Base-by-base conservation (phyloP, 2,113 vertebrate genomes). In the Cyprinodon tularosa region DNA sequence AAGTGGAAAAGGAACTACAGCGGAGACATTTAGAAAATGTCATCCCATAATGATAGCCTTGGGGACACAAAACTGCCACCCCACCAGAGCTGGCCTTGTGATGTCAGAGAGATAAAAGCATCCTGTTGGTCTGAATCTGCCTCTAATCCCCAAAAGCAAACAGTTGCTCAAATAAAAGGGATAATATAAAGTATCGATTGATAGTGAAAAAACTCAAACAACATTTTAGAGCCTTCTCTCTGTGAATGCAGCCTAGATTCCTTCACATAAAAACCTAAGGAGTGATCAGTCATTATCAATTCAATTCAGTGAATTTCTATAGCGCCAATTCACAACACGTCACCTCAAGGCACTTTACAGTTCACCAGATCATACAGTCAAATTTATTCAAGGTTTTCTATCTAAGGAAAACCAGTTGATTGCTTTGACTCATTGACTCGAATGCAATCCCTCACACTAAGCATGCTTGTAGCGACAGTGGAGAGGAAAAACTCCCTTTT, bases 11-110 rank as follows among this genome's bases (percentile, higher is more conserved):
- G 65, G 62, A 61, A 73, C 73, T 72, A 71, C 42, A 42, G 50
- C 39, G 68, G 47, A 86, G 84, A 88, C 82, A 74, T 88, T 88
- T 74, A 14, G 60, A 89, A 89, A 90, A 88, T 87, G 82, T 78
- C 87, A 75, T 88, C 80, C 71, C 66, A 68, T 82, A 89, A 84
- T 78, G 65, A 62, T 84, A 53, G 86, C 86, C 80, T 53, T 44
- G 38, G 86, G 81, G 88, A 90, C 70, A 83, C 82, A 69, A 77
- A 86, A 90, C 74, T 79, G 90, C 91, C 87, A 89, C 86, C 90
- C 90, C 86, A 90, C 92, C 79, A 72, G 75, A 73, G 67, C 83
- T 60, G 69, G 68, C 65, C 47, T 68, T 79, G 85, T 85, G 86
- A 90, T 90, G 85, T 86, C 86, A 84, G 77, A 14, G 62, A 88